Evolutionary conservation across 2,797 vertebrate species (phyloP).

Genomic region (Rhinoraja longicauda): DNA sequence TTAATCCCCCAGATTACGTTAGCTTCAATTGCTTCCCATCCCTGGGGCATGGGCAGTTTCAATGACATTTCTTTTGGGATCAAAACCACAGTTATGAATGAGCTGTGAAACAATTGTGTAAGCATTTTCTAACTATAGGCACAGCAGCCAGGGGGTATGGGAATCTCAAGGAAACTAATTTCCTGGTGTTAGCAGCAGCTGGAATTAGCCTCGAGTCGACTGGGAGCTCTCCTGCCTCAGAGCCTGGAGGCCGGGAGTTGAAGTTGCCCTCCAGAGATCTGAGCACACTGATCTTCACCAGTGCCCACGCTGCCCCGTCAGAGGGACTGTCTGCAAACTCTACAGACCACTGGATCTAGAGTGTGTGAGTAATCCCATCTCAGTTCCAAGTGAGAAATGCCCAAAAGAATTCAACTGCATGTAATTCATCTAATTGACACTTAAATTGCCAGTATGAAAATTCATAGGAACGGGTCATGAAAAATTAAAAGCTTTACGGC

Average conservation of each 20-base stretch:
- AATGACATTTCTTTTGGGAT: not conserved
- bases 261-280: too few species aligned
- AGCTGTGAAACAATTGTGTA: not conserved
- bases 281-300: too few species aligned
- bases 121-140: not conserved
- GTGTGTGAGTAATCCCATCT: not conserved
- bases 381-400: not conserved
- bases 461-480: not conserved
- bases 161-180: conserved; percentile 1
- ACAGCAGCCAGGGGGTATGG: not conserved
- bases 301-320: too few species aligned
- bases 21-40: not conserved
- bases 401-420: not conserved
- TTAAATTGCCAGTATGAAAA: not conserved
- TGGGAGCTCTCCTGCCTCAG: too few species aligned
- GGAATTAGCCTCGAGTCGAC: too few species aligned
- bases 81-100: not conserved
- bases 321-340: too few species aligned
- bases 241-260: too few species aligned
- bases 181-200: too few species aligned
- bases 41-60: not conserved
- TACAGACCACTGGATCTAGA: too few species aligned
- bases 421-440: not conserved
- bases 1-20: not conserved
- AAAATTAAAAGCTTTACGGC: not conserved